Percentiles rank a stretch among this genome's conserved stretches.
phyloP scores from a whole-genome alignment of 2,888 invertebrate genomes.

The Drosophila seclusa region DNA sequence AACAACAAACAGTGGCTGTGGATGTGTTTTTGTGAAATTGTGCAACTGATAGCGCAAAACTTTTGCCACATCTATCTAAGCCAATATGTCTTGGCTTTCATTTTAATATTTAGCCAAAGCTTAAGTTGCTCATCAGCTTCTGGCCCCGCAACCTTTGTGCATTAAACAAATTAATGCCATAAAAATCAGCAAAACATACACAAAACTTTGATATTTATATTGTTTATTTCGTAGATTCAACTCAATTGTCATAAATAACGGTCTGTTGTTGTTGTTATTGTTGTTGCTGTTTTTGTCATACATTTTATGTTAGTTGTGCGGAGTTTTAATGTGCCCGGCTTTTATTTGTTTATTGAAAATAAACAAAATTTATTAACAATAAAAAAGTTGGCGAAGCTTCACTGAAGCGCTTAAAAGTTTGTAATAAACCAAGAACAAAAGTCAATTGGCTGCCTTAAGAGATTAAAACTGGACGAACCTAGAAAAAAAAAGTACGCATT shows the following conservation, averaged over 20 bases:
- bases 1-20: conserved; percentile 2
- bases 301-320: conserved; percentile 58
- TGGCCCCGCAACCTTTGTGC: conserved; percentile 44
- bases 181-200: conserved; percentile 58
- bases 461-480: conserved; percentile 47
- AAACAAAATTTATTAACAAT: conserved; percentile 80
- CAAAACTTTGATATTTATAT: conserved; percentile 61
- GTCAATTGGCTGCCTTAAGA: conserved; percentile 66
- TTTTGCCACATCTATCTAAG: conserved; percentile 32
- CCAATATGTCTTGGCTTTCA: conserved; percentile 35
- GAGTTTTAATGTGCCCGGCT: conserved; percentile 64
- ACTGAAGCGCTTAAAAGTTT: conserved; percentile 64
- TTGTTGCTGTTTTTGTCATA: conserved; percentile 25
- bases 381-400: conserved; percentile 58
- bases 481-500: conserved; percentile 30
- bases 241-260: conserved; percentile 30
- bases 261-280: conserved; percentile 20
- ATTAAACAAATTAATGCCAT: conserved; percentile 79
- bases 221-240: conserved; percentile 49
- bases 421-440: conserved; percentile 62
- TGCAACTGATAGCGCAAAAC: conserved; percentile 70
- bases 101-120: conserved; percentile 58
- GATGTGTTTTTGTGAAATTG: conserved; percentile 51
- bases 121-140: conserved; percentile 30
- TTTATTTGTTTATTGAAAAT: conserved; percentile 76